Evolutionary conservation across 1,140 invertebrate genomes (phyloP).

Genomic region (Chelonus insularis): DNA sequence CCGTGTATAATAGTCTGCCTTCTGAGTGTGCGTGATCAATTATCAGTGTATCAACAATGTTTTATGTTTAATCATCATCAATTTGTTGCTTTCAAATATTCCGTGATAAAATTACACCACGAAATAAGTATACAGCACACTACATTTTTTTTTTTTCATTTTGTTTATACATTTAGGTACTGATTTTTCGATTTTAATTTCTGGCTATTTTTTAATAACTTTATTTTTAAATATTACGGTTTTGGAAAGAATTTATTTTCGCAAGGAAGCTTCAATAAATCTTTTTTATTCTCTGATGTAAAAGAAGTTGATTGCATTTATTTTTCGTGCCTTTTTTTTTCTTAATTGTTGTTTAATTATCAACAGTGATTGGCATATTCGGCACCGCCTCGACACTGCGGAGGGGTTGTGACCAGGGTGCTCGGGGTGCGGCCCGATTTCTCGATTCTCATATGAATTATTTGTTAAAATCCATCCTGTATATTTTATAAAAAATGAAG

Average conservation of each 20-base stretch:
- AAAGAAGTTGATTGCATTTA: neutral
- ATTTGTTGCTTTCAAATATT: neutral
- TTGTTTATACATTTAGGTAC: neutral
- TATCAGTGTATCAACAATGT: neutral
- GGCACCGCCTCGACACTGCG: constrained; percentile 25
- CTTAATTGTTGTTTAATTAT: neutral
- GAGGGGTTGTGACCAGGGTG: constrained; percentile 27
- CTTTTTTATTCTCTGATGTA: neutral
- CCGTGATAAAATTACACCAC: constrained; percentile 1
- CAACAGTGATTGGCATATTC: constrained; percentile 12
- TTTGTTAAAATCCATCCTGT: too few species aligned
- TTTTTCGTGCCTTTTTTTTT: neutral
- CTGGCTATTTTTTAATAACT: too few species aligned
- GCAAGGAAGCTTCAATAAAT: too few species aligned
- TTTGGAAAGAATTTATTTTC: too few species aligned
- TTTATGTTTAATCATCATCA: neutral
- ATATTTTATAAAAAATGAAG: neutral
- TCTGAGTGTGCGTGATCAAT: neutral
- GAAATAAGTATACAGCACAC: neutral
- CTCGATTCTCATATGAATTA: too few species aligned
- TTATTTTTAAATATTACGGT: too few species aligned
- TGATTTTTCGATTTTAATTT: neutral
- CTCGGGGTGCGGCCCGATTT: constrained; percentile 26
- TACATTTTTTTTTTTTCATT: constrained; percentile 2
- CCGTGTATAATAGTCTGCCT: constrained; percentile 8